phyloP scores from a whole-genome alignment of 2,113 vertebrate species.

The Trematomus loennbergii region DNA sequence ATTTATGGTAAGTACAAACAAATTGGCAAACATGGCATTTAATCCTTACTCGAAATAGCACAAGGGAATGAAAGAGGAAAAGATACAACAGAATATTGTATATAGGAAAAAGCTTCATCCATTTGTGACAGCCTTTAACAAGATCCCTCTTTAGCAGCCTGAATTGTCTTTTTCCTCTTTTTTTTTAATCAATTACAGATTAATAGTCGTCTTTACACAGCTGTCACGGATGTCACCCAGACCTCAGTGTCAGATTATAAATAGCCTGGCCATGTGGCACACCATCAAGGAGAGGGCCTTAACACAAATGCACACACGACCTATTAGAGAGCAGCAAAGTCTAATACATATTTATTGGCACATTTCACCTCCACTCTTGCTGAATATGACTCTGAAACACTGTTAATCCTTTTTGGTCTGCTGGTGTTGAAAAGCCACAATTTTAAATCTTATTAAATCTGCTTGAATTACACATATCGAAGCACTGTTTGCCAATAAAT shows the following conservation, averaged over 20 bases:
- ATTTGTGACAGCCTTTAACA: background rate
- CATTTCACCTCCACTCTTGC: constrained; percentile 69
- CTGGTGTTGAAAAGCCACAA: constrained; percentile 1
- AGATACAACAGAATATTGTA: background rate
- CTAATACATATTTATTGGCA: constrained; percentile 81
- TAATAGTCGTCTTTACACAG: constrained; percentile 63
- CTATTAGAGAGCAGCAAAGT: constrained; percentile 63
- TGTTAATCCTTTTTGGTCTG: constrained; percentile 35
- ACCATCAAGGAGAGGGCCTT: constrained; percentile 9
- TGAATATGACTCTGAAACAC: constrained; percentile 59
- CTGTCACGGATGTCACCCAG: constrained; percentile 59
- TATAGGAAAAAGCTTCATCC: background rate
- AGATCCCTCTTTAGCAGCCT: constrained; percentile 6
- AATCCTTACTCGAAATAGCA: background rate
- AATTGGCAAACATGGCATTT: background rate
- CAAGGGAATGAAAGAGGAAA: background rate
- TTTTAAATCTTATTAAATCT: no score
- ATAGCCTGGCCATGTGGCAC: constrained; percentile 48
- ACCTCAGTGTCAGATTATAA: constrained; percentile 64
- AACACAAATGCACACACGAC: constrained; percentile 55
- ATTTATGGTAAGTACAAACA: background rate
- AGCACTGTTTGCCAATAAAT: background rate
- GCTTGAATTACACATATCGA: no score
- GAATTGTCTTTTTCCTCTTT: background rate
- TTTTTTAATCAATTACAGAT: constrained; percentile 49